Evolutionary conservation across 1,140 invertebrate species (phyloP).

Genomic region (Lepidurus arcticus): DNA sequence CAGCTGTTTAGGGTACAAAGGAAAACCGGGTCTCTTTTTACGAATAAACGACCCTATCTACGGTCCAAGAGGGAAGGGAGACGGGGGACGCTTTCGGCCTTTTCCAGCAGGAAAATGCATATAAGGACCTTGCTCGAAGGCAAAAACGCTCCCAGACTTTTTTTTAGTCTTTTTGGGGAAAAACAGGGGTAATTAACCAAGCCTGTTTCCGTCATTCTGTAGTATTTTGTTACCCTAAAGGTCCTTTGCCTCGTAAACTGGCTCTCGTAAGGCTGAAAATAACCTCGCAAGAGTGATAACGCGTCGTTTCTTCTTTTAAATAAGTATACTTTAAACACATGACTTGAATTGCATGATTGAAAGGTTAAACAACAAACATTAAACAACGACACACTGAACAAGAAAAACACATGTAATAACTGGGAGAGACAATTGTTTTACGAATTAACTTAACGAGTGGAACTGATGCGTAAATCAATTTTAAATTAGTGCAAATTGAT

Average conservation of each 20-base stretch:
- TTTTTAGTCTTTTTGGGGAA: not conserved
- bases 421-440: no score
- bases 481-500: no score
- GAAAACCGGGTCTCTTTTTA: not conserved
- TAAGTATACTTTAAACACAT: no score
- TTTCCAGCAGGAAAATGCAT: not conserved
- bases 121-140: not conserved
- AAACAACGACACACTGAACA: no score
- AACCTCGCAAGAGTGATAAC: no score
- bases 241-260: not conserved
- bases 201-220: not conserved
- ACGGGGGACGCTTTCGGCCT: not conserved
- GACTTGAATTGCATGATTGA: no score
- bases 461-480: no score
- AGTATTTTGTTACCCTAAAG: not conserved
- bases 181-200: not conserved
- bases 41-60: constrained; percentile 11
- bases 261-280: no score
- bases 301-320: no score
- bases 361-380: no score
- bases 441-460: no score
- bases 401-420: no score
- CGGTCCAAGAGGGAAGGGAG: not conserved
- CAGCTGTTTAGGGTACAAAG: not conserved
- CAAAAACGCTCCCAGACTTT: not conserved